phyloP scores from a whole-genome alignment of 2,113 vertebrate genomes.

The Jaculus jaculus region DNA sequence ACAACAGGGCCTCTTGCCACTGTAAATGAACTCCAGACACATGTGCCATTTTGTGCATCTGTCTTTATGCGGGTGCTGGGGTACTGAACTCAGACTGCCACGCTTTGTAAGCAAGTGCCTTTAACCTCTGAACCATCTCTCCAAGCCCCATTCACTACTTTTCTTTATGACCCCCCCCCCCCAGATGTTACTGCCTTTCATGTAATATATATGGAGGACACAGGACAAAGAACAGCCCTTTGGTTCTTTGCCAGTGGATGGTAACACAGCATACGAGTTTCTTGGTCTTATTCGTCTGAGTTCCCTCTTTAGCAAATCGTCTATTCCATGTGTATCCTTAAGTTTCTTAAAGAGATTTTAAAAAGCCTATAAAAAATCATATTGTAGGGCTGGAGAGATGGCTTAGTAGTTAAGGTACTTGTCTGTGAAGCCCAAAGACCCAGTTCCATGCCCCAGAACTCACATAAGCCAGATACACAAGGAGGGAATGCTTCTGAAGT shows the following conservation, averaged over 20 bases:
- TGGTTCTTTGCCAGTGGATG: neutral
- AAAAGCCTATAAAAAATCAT: neutral
- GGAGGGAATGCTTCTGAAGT: too few species aligned
- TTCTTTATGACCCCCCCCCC: neutral
- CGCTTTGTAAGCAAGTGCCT: too few species aligned
- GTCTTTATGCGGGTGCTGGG: too few species aligned
- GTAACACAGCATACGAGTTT: neutral
- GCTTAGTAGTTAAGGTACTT: neutral
- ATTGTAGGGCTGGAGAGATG: neutral
- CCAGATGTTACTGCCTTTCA: neutral
- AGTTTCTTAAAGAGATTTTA: constrained; percentile 16
- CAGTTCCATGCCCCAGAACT: neutral
- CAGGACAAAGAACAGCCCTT: neutral
- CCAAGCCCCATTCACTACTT: neutral
- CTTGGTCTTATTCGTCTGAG: neutral
- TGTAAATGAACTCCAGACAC: too few species aligned
- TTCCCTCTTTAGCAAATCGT: neutral
- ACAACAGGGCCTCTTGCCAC: too few species aligned
- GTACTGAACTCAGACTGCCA: too few species aligned
- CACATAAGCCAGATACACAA: too few species aligned
- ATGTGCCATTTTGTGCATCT: too few species aligned
- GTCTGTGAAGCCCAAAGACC: neutral
- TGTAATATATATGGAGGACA: neutral
- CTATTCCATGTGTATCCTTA: neutral
- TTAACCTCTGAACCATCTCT: too few species aligned